Percentiles rank a stretch among this genome's conserved stretches.
These are phyloP conservation scores for Gonocerus acuteangulatus DNA, from an alignment of 2,888 invertebrate genomes.

Conservation along the genomic window DNA sequence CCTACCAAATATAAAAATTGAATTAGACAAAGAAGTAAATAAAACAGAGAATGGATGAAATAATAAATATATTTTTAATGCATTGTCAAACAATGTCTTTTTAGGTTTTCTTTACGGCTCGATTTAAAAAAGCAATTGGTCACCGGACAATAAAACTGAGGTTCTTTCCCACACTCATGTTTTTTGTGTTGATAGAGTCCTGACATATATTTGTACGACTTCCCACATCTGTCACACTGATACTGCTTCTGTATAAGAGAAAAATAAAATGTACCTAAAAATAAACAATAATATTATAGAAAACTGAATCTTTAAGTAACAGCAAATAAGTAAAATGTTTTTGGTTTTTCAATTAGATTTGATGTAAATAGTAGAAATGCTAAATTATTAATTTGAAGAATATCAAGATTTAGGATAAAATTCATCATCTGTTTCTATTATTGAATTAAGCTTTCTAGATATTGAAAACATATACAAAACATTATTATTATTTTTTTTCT, in stretches of 20 bases:
- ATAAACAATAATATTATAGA: too few relatives aligned
- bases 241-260: conserved; percentile 1
- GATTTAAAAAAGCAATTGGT: conserved; percentile 30
- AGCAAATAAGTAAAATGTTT: too few relatives aligned
- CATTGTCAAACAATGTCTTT: neutral
- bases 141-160: conserved; percentile 40
- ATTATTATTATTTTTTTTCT: too few relatives aligned
- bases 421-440: too few relatives aligned
- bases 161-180: conserved; percentile 38
- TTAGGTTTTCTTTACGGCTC: conserved; percentile 32
- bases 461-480: too few relatives aligned
- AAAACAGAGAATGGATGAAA: neutral
- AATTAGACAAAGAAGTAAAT: neutral
- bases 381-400: too few relatives aligned
- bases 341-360: too few relatives aligned
- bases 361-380: too few relatives aligned
- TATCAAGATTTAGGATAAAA: too few relatives aligned
- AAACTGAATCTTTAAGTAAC: too few relatives aligned
- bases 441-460: too few relatives aligned
- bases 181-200: conserved; percentile 25
- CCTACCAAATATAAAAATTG: neutral
- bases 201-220: conserved; percentile 39
- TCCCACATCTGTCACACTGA: conserved; percentile 39
- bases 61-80: neutral
- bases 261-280: neutral